Evolutionary conservation across 2,797 vertebrate species (phyloP), one percentile per base, ranked within the genome.

Genomic region (Epinephelus coioides): DNA sequence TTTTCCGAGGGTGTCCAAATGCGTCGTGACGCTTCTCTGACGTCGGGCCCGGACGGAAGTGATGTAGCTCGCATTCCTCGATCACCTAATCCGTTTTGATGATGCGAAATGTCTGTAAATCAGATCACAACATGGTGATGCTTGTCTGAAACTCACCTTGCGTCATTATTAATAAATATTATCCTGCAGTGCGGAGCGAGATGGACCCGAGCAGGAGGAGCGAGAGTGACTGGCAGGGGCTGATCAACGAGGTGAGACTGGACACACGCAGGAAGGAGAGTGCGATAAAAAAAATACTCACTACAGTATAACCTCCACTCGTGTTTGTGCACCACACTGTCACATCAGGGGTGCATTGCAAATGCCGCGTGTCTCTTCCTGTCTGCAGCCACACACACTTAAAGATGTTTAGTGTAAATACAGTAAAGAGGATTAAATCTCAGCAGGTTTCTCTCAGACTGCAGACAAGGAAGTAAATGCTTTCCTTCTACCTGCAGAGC

Each of bases 221-320:
- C 81, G 98, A 98, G 90, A 96, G 95, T 86, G 97, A 98, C 92
- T 98, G 97, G 97, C 97, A 98, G 93, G 97, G 97, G 65, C 93
- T 98, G 89, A 92, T 97, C 75, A 97, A 88, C 88, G 98, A 99
- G 97, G 97, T 99, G 96, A 98, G 96, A 88, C 67, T 5, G 55
- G 1, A 19, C 0, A 85, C 47, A 75, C 50, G 40, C 27, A 75
- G 73, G 18, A 40, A 30, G 4, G 11, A 66, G 47, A 18, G 5
- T 65, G 62, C 3, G 27, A 30, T 30, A 27, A 18, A 43, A 43
- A 43, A 10, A 12, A 14, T 7, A 51, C 0, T 11, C 30, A 27
- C 40, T 4, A 30, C 27, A 30, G 5, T 8, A 7, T 12, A 7
- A 66, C 46, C 23, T 46, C 19, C 43, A 11, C 59, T 70, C 6